A percentile compares a stretch with the other conserved stretches of the same genome.
phyloP scores from a whole-genome alignment of 2,797 vertebrate genomes.

The Eremophila alpestris region DNA sequence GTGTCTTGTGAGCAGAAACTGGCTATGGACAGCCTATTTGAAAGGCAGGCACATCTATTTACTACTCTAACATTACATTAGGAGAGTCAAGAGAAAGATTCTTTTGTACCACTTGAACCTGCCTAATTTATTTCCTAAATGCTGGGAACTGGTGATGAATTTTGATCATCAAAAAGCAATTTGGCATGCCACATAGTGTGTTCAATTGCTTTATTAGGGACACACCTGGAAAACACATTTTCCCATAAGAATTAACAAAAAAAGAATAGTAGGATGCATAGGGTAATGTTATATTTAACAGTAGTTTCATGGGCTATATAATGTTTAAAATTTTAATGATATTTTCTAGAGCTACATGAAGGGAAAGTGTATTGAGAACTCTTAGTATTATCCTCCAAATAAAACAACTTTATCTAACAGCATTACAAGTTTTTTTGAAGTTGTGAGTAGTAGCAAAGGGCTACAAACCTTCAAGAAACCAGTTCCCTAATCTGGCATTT shows the following conservation, averaged over 20 bases:
- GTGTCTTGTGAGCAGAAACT: not conserved
- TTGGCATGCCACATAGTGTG: not conserved
- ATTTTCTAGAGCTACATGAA: not conserved
- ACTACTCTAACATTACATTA: not conserved
- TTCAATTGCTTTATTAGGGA: not conserved
- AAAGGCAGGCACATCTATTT: not conserved
- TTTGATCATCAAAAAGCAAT: conserved; percentile 38
- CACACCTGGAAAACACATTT: conserved; percentile 29
- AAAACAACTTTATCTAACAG: not conserved
- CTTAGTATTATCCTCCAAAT: not conserved
- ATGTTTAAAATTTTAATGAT: not conserved
- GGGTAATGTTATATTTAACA: not conserved
- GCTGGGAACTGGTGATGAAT: not conserved
- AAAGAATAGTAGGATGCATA: not conserved
- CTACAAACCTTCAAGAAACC: not conserved
- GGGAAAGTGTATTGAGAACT: not conserved
- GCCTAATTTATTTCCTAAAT: not conserved
- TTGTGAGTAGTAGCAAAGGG: not conserved
- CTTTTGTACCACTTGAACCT: not conserved
- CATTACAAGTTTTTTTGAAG: not conserved
- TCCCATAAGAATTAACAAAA: not conserved
- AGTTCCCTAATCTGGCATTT: not conserved
- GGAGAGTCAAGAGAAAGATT: not conserved
- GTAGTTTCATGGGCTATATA: not conserved
- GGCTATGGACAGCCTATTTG: not conserved